These are phyloP conservation scores for Hydrotaea cyrtoneurina DNA, from an alignment of 2,888 invertebrate genomes.

Conservation along the genomic window DNA sequence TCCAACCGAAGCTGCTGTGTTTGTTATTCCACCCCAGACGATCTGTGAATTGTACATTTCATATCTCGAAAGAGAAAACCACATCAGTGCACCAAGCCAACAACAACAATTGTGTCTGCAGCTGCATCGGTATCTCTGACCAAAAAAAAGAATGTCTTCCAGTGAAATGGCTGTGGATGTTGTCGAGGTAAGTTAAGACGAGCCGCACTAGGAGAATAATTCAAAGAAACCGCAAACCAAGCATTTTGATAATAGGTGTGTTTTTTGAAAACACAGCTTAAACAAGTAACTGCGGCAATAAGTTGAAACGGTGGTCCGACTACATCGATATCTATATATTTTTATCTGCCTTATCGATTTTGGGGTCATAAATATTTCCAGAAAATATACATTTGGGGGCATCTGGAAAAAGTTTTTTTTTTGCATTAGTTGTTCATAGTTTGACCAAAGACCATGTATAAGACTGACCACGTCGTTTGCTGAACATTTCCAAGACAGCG, in stretches of 20 bases:
- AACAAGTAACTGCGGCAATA: too few relatives aligned
- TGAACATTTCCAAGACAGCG: too few relatives aligned
- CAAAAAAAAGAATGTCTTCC: constrained; percentile 28
- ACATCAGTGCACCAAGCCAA: background rate
- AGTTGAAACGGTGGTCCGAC: too few relatives aligned
- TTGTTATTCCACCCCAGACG: background rate
- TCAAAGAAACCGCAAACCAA: background rate
- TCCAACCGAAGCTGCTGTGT: constrained; percentile 34
- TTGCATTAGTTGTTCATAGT: too few relatives aligned
- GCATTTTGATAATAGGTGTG: background rate
- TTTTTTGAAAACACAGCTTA: background rate
- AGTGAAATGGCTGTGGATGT: constrained; percentile 16
- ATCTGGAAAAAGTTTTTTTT: too few relatives aligned
- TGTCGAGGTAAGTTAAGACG: constrained; percentile 29
- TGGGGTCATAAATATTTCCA: too few relatives aligned
- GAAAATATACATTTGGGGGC: too few relatives aligned
- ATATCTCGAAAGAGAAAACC: constrained; percentile 9
- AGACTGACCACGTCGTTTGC: too few relatives aligned
- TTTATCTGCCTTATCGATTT: too few relatives aligned
- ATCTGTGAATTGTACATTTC: background rate
- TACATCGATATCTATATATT: too few relatives aligned
- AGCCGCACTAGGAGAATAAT: background rate
- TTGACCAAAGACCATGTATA: too few relatives aligned
- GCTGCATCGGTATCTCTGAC: background rate
- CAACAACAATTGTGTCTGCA: background rate